These are phyloP conservation scores for Antedon mediterranea DNA, from an alignment of 53 echinoderm and acorn worm genomes.

Conservation along the genomic window DNA sequence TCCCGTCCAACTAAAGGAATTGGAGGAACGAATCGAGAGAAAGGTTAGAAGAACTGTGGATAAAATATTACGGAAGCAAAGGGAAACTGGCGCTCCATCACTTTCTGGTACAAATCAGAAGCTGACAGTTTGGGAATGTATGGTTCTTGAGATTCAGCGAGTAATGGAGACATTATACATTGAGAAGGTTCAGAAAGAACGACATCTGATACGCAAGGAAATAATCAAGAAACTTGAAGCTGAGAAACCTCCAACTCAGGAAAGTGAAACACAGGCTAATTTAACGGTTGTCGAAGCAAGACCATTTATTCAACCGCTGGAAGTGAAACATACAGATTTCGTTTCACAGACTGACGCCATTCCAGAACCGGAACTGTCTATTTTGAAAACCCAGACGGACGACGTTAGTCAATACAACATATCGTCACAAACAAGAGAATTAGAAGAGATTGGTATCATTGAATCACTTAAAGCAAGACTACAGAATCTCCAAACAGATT, in stretches of 20 bases:
- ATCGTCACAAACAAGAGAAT: not conserved
- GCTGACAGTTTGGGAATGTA: not conserved
- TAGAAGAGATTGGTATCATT: not conserved
- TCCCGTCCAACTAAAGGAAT: not conserved
- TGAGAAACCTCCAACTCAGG: not conserved
- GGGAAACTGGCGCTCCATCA: not conserved
- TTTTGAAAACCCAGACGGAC: no score
- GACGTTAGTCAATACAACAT: no score
- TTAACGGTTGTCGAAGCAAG: not conserved
- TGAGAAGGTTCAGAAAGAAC: not conserved
- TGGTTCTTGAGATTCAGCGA: not conserved
- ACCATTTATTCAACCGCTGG: not conserved
- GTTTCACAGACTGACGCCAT: not conserved
- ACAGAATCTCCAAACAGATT: not conserved
- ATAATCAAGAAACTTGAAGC: not conserved
- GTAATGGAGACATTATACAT: not conserved
- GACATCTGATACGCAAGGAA: not conserved
- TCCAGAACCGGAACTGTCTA: no score
- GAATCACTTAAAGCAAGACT: not conserved
- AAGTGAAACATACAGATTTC: not conserved
- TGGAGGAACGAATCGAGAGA: not conserved
- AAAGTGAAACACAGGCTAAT: not conserved
- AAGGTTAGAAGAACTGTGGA: not conserved
- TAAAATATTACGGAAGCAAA: not conserved
- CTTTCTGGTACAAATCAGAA: not conserved